Evolutionary conservation across 2,113 vertebrate genomes (phyloP), one percentile per base, ranked within the genome.

Genomic region (Brienomyrus longianalis): DNA sequence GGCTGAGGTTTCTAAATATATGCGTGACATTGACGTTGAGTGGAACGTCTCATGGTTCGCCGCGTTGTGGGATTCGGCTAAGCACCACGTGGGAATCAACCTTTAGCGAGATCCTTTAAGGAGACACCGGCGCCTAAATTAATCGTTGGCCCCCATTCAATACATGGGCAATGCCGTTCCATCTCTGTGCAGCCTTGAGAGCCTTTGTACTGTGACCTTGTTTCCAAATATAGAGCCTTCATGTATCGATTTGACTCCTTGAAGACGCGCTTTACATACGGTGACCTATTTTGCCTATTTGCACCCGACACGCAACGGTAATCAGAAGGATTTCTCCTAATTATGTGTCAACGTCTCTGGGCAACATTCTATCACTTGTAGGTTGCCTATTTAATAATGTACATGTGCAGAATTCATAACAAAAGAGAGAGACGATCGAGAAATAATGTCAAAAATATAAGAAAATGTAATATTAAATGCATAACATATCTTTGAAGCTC

Each of bases 181-280:
- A 90, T 93, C 91, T 91, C 92, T 86, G 83, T 90, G 70, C 80
- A 48, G 89, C 92, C 91, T 93, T 83, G 84, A 90, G 92, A 92
- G 93, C 85, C 93, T 95, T 94, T 94, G 94, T 93, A 94, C 93
- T 56, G 39, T 91, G 94, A 95, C 95, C 96, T 94, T 96, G 94
- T 96, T 95, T 93, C 95, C 94, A 94, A 93, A 95, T 95, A 95
- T 96, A 96, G 93, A 91, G 88, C 23, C 88, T 92, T 91, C 91
- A 88, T 88, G 90, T 95, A 95, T 96, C 92, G 96, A 96, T 96
- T 96, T 93, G 93, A 91, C 87, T 93, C 92, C 93, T 95, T 94
- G 93, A 91, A 94, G 93, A 95, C 94, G 90, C 92, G 93, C 92
- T 94, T 94, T 91, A 88, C 70, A 92, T 93, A 92, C 93, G 93